Percentiles rank a stretch among this genome's conserved stretches.
Evolutionary conservation across 2,797 vertebrate species (phyloP).

Genomic region (Petrocephalus schoutedeni): DNA sequence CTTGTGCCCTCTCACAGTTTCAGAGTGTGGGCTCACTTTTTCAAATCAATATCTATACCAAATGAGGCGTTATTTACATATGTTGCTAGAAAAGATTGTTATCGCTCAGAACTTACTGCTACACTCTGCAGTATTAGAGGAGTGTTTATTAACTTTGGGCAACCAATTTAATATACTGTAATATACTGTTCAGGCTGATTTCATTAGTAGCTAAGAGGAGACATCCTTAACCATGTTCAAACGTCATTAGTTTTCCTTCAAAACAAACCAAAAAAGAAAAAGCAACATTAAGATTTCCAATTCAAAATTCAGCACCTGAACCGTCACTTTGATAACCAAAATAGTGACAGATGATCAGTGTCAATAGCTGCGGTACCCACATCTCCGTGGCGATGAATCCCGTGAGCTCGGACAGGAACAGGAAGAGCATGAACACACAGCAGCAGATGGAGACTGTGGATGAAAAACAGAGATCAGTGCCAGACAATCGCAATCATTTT

Average conservation of each 20-base stretch:
- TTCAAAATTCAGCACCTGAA: neutral
- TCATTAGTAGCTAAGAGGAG: neutral
- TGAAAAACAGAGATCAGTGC: constrained; percentile 44
- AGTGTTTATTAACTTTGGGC: neutral
- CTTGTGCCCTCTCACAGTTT: neutral
- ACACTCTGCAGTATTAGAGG: neutral
- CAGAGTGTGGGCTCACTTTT: neutral
- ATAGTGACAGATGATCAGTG: neutral
- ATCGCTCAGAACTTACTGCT: neutral
- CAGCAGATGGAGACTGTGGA: constrained; percentile 94
- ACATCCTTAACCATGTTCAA: neutral
- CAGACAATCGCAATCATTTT: neutral
- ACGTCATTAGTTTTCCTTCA: neutral
- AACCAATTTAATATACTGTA: neutral
- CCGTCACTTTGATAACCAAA: neutral
- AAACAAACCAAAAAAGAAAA: neutral
- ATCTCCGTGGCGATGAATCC: constrained; percentile 98
- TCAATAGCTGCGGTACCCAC: constrained; percentile 68
- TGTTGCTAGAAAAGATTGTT: neutral
- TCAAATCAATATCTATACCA: constrained; percentile 8
- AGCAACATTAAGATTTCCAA: neutral
- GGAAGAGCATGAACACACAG: constrained; percentile 97
- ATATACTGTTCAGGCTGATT: neutral
- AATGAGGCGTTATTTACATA: constrained; percentile 9
- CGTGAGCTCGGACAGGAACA: constrained; percentile 96